A percentile compares a stretch with the other conserved stretches of the same genome.
These are phyloP conservation scores for Alces alces DNA, from an alignment of 2,113 vertebrate species.

Conservation along the genomic window DNA sequence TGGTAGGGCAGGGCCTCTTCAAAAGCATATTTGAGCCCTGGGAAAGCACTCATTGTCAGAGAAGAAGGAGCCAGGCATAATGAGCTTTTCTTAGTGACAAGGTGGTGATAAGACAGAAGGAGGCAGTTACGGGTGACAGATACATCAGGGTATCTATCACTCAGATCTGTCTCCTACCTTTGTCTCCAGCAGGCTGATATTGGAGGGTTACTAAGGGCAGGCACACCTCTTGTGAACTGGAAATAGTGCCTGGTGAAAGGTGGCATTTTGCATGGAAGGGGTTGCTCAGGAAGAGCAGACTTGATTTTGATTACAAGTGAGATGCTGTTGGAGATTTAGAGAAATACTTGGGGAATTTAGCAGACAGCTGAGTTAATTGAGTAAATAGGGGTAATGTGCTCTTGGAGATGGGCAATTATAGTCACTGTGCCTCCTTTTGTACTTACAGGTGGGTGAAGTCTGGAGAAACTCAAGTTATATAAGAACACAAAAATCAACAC, in stretches of 20 bases:
- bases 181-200: background rate
- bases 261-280: background rate
- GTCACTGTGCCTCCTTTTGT: background rate
- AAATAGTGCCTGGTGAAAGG: background rate
- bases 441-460: background rate
- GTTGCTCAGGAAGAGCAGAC: background rate
- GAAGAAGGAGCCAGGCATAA: background rate
- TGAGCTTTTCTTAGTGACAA: background rate
- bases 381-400: background rate
- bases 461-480: background rate
- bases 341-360: background rate
- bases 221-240: background rate
- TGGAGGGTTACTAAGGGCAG: background rate
- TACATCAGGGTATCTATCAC: background rate
- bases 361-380: background rate
- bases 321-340: background rate
- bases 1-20: background rate
- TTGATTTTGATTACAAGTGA: slow-evolving; percentile 1
- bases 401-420: background rate
- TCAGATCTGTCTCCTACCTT: background rate
- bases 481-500: background rate
- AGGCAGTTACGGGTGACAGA: background rate
- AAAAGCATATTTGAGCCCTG: background rate
- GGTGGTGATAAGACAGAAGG: background rate
- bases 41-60: background rate